A percentile compares a stretch with the other conserved stretches of the same genome.
phyloP scores from a whole-genome alignment of 2,888 invertebrate genomes.

The Chorisops tibialis region DNA sequence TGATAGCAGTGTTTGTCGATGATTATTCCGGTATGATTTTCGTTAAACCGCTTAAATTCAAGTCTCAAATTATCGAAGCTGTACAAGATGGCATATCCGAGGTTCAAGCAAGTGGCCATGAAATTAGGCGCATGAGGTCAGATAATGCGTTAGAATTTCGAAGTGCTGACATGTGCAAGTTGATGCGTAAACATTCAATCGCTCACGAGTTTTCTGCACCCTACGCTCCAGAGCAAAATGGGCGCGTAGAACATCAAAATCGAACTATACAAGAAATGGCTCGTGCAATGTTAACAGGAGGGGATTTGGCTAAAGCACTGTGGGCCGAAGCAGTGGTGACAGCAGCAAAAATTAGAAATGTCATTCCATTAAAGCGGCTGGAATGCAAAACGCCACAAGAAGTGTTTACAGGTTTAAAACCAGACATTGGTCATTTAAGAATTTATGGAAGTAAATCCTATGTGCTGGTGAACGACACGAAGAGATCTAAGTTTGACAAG shows the following conservation, averaged over 20 bases:
- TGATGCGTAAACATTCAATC: not conserved
- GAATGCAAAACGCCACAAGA: not conserved
- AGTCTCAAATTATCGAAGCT: not conserved
- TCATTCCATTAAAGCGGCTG: not conserved
- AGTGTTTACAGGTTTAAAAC: not conserved
- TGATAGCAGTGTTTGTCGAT: too few species aligned
- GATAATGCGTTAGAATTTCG: constrained; percentile 2
- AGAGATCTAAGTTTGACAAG: not conserved
- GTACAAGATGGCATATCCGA: not conserved
- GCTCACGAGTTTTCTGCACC: not conserved
- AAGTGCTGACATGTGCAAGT: not conserved
- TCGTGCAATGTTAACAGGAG: not conserved
- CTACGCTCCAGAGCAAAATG: not conserved
- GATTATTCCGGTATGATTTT: not conserved
- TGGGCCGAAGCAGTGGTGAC: not conserved
- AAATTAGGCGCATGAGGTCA: not conserved
- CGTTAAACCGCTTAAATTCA: not conserved
- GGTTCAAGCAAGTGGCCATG: not conserved
- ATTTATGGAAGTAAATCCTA: not conserved
- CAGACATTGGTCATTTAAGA: not conserved
- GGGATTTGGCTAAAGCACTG: not conserved
- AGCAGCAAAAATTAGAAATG: not conserved
- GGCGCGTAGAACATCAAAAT: not conserved
- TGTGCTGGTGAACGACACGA: not conserved
- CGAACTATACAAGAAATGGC: not conserved